These are phyloP conservation scores for Melieria omissa DNA, from an alignment of 2,888 invertebrate genomes.

Conservation along the genomic window DNA sequence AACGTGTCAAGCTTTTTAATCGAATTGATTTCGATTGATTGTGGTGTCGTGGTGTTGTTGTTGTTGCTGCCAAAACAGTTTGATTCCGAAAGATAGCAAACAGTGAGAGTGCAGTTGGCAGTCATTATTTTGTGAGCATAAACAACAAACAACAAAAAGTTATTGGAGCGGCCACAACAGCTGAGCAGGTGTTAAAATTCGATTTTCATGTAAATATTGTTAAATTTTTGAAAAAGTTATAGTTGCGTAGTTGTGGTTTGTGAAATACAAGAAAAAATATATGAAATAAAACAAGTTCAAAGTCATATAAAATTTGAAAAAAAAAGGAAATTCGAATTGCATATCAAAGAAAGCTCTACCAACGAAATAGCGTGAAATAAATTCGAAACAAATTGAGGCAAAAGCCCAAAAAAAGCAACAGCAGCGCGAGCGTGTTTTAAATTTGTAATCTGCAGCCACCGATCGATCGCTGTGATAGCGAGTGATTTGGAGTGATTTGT, in stretches of 20 bases:
- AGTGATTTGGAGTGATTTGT: too few species aligned
- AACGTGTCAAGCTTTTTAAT: slow-evolving; percentile 5
- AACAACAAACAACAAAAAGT: too few species aligned
- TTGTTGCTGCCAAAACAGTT: too few species aligned
- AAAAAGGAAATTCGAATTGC: not conserved
- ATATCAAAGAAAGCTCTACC: not conserved
- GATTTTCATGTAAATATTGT: not conserved
- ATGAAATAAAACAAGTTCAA: not conserved
- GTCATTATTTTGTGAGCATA: too few species aligned
- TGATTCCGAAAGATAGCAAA: too few species aligned
- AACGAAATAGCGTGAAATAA: not conserved
- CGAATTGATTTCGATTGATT: not conserved
- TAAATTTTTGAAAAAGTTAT: not conserved
- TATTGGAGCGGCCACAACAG: not conserved
- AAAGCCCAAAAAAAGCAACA: not conserved
- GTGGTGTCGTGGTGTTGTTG: too few species aligned
- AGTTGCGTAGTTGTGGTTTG: not conserved
- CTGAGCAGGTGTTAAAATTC: not conserved
- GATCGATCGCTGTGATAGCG: not conserved
- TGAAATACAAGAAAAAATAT: not conserved
- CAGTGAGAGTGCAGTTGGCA: too few species aligned
- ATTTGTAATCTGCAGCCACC: slow-evolving; percentile 15
- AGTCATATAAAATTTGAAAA: not conserved
- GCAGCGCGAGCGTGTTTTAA: slow-evolving; percentile 4
- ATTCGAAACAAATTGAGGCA: not conserved